Base-by-base conservation (phyloP, 2,113 vertebrate species). In the Oryzias melastigma region DNA sequence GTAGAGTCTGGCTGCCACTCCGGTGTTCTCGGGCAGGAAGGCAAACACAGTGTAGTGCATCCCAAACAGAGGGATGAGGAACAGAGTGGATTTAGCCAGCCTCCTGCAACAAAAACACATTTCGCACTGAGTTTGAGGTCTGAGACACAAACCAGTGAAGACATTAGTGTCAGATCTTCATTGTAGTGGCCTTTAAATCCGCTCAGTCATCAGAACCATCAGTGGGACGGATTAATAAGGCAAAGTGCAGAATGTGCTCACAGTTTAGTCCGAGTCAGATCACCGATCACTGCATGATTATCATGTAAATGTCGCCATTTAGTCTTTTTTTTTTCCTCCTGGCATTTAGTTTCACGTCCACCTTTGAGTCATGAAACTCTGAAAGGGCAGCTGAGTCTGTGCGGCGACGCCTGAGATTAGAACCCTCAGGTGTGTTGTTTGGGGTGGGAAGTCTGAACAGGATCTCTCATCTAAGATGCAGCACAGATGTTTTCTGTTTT, bases 31-130 rank as follows among this genome's bases (percentile, higher is more conserved):
- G 0, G 96, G 95, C 75, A 96, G 92, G 82, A 99, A 95, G 66
- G 94, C 95, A 0, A 98, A 99, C 48, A 98, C 74, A 14, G 95
- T 95, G 80, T 99, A 98, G 85, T 98, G 96, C 65, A 96, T 87
- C 62, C 97, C 97, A 20, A 99, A 98, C 66, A 99, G 92, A 20
- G 97, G 97, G 68, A 99, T 96, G 63, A 99, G 93, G 67, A 98
- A 93, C 20, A 99, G 91, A 0, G 95, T 99, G 66, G 97, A 98
- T 73, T 96, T 96, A 29, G 95, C 93, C 86, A 99, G 88, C 54
- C 94, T 94, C 93, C 97, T 99, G 78, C 49, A 53, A 40, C 24
- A 43, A 52, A 27, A 40, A 54, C 13, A 70, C 17, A 13, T 20
- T 27, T 10, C 27, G 7, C 17, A 27, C 15, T 19, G 17, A 7